phyloP scores from a whole-genome alignment of 2,797 vertebrate genomes.

The Allobates femoralis region DNA sequence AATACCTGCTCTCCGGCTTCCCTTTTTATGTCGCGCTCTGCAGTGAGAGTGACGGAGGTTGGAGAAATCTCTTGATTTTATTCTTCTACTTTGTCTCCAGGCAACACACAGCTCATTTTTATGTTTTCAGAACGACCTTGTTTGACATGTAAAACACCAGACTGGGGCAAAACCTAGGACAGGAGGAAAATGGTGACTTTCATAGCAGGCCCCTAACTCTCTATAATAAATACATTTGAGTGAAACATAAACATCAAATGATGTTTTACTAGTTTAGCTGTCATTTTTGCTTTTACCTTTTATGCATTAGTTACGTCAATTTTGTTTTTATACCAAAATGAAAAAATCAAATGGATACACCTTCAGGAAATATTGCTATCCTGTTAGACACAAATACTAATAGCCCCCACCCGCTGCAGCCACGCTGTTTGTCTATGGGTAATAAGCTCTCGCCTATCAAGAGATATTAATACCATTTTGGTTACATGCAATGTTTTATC shows the following conservation, averaged over 20 bases:
- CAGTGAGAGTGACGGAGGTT: constrained; percentile 51
- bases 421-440: no score
- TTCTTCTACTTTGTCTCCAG: constrained; percentile 59
- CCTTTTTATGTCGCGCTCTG: constrained; percentile 42
- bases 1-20: constrained; percentile 33
- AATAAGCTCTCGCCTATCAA: no score
- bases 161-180: constrained; percentile 30
- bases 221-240: constrained; percentile 35
- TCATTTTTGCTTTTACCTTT: constrained; percentile 27
- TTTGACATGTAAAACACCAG: constrained; percentile 56
- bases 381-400: background rate
- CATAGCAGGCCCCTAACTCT: constrained; percentile 32
- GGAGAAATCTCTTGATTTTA: constrained; percentile 59
- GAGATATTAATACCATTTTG: no score
- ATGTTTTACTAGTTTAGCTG: background rate
- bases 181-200: constrained; percentile 40
- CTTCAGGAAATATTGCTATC: background rate
- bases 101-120: constrained; percentile 60
- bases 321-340: background rate
- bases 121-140: constrained; percentile 59
- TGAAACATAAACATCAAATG: constrained; percentile 8
- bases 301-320: background rate
- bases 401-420: no score
- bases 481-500: no score
- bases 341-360: background rate